phyloP scores from a whole-genome alignment of 1,140 invertebrate species.

The Platorchestia sp. region DNA sequence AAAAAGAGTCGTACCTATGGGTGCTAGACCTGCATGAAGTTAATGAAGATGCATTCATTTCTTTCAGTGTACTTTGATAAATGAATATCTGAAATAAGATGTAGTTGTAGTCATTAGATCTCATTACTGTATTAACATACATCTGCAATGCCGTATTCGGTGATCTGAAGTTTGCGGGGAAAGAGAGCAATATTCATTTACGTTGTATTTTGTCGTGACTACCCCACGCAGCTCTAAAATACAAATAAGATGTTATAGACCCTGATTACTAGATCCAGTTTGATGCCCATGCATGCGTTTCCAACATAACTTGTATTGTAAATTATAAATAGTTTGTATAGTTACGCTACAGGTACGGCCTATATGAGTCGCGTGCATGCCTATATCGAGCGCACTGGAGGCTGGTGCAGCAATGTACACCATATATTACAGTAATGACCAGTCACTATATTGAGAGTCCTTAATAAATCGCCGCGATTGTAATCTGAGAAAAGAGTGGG shows the following conservation, averaged over 20 bases:
- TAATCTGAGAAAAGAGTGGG: background rate
- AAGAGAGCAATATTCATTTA: background rate
- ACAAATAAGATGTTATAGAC: background rate
- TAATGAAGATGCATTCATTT: too few species aligned
- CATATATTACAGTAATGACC: constrained; percentile 9
- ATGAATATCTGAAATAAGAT: too few species aligned
- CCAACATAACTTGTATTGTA: background rate
- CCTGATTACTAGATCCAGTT: background rate
- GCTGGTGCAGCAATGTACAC: background rate
- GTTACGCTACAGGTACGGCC: background rate
- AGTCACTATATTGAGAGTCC: background rate
- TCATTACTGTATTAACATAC: background rate
- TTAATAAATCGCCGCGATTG: background rate
- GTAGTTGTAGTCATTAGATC: too few species aligned
- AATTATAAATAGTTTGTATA: background rate
- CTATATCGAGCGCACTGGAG: background rate
- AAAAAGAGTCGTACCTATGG: too few species aligned
- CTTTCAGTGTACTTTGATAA: too few species aligned
- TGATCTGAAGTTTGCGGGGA: background rate
- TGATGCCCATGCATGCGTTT: background rate
- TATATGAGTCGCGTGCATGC: background rate
- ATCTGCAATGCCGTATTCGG: background rate
- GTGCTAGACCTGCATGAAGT: too few species aligned
- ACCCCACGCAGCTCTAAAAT: background rate
- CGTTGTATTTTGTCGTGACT: background rate